Base-by-base conservation (phyloP, 1,140 invertebrate genomes). In the Oppia nitens region DNA sequence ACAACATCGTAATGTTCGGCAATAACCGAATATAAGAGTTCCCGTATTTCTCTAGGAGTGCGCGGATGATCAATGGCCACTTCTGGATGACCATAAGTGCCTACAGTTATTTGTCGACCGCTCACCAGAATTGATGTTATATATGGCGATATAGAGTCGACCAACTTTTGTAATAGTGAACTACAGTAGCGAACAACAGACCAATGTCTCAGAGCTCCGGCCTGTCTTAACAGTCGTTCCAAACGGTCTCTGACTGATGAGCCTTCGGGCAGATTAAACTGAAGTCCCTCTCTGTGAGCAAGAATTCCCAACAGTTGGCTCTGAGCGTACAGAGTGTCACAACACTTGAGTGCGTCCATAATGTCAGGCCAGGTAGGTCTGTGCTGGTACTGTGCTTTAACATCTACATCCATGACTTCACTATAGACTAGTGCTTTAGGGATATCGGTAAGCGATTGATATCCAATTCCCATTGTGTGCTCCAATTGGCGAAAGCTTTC, bases 71-170 rank as follows among this genome's bases (percentile, higher is more conserved):
- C 89, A 67, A 99, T 89, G 0, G 95, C 86, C 0, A 87, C 89
- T 76, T 97, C 92, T 66, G 91, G 85, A 62, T 87, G 83, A 0
- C 88, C 87, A 68, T 92, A 87, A 24, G 95, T 88, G 47, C 94
- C 94, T 3, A 98, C 85, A 3, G 91, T 92, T 29, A 98, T 77
- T 86, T 96, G 90, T 75, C 97, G 98, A 62, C 93, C 94, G 74
- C 92, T 86, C 21, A 98, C 94, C 25, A 98, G 75, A 59, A 98
- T 85, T 17, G 87, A 87, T 26, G 95, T 98, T 58, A 98, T 92
- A 68, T 93, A 95, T 20, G 95, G 95, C 72, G 92, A 95, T 59
- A 99, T 90, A 65, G 88, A 93, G 72, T 98, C 94, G 2, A 98
- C 93, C 53, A 90, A 85, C 69, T 98, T 93, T 68, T 83, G 79